Base-by-base conservation (phyloP, 2,888 invertebrate species). In the Poecilus cupreus region DNA sequence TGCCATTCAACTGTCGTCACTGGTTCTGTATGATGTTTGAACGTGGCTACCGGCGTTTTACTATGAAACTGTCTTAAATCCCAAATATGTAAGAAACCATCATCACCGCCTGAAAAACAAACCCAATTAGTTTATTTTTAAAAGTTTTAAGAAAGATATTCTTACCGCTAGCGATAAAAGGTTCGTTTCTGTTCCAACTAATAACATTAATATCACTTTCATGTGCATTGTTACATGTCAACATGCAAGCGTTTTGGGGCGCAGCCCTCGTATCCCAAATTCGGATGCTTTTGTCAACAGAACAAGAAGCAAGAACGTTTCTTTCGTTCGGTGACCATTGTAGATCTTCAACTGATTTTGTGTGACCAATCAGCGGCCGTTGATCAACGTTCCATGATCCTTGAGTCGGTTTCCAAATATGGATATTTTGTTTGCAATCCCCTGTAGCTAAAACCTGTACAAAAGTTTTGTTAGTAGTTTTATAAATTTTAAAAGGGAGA, bases 241-340 rank as follows among this genome's bases (percentile, higher is more conserved):
- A 88, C 96, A 98, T 98, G 87, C 97, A 97, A 0, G 98, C 97
- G 87, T 97, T 96, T 77, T 93, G 92, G 0, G 97, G 96, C 3
- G 94, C 91, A 1, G 94, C 96, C 87, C 99, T 92, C 5, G 95
- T 94, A 88, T 99, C 99, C 99, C 99, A 99, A 87, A 99, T 95
- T 85, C 97, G 94, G 83, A 99, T 96, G 83, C 95, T 94, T 90
- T 94, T 95, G 87, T 97, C 97, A 1, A 96, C 94, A 22, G 97
- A 97, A 89, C 96, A 97, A 8, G 97, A 95, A 43, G 97, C 96
- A 75, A 97, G 89, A 0, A 98, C 98, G 90, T 95, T 93, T 84
- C 92, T 91, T 90, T 99, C 99, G 90, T 94, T 98, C 0, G 98
- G 98, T 82, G 98, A 98, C 99, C 99, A 99, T 87, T 99, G 98